Evolutionary conservation across 2,113 vertebrate species (phyloP).

Genomic region (Mesoclemmys tuberculata): DNA sequence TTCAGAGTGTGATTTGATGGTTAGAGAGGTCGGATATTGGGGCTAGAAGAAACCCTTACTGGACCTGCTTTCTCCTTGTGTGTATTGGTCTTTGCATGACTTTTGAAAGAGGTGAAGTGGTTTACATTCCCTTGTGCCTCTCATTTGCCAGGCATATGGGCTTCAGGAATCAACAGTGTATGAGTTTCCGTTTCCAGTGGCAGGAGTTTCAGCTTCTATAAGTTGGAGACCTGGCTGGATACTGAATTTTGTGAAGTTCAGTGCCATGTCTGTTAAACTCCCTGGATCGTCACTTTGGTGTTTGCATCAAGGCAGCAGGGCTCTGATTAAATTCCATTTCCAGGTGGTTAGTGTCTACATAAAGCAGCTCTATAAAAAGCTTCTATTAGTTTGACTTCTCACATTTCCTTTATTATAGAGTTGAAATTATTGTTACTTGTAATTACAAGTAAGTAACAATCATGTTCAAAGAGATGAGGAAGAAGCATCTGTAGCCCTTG

Average conservation of each 20-base stretch:
- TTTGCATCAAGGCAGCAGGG: neutral
- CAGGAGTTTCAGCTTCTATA: neutral
- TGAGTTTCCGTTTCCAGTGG: neutral
- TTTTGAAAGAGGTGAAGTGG: neutral
- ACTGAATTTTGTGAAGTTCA: neutral
- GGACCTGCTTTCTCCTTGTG: neutral
- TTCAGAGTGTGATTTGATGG: too few species aligned
- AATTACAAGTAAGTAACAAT: neutral
- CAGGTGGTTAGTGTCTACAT: neutral
- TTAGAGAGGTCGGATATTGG: neutral
- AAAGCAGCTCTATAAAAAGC: neutral
- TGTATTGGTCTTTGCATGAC: neutral
- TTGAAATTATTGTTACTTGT: neutral
- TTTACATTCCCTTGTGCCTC: too few species aligned
- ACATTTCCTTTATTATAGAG: neutral
- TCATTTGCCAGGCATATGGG: neutral
- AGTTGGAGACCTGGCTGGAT: neutral
- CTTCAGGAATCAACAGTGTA: neutral
- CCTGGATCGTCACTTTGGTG: neutral
- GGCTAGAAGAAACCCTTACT: neutral
- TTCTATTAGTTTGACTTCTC: constrained; percentile 40
- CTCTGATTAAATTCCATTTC: constrained; percentile 18
- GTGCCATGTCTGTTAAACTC: neutral
- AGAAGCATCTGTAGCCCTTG: neutral
- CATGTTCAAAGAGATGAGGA: constrained; percentile 21